phyloP scores from a whole-genome alignment of 2,797 vertebrate genomes.

The Leptoclinus maculatus region DNA sequence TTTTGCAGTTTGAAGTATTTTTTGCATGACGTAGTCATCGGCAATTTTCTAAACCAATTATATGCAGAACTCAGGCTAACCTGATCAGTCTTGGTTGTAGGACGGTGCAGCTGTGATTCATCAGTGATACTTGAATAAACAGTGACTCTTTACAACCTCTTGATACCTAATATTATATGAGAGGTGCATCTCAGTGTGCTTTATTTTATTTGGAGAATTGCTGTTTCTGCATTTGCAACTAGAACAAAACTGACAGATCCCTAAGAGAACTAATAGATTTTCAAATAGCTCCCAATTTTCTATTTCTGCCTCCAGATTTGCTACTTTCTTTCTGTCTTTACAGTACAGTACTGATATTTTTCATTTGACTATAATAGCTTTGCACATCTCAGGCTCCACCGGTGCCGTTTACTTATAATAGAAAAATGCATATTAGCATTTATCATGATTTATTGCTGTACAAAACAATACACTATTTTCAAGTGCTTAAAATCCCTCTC shows the following conservation, averaged over 20 bases:
- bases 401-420: neutral
- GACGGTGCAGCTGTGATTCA: neutral
- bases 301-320: constrained; percentile 7
- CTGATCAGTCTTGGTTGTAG: neutral
- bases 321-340: neutral
- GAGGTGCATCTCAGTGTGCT: neutral
- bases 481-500: constrained; percentile 1
- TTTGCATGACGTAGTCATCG: neutral
- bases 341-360: neutral
- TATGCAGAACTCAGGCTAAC: neutral
- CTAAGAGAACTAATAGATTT: constrained; percentile 29
- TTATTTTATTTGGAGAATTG: constrained; percentile 16
- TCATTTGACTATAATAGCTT: neutral
- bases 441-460: neutral
- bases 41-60: neutral
- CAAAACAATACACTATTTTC: neutral
- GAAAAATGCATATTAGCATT: neutral
- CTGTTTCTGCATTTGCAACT: constrained; percentile 22
- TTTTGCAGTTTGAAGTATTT: neutral
- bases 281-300: constrained; percentile 22
- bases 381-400: neutral
- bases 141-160: constrained; percentile 3
- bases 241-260: constrained; percentile 37
- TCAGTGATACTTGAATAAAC: constrained; percentile 11
- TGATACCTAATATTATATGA: neutral